A percentile compares a stretch with the other conserved stretches of the same genome.
Conservation (phyloP, 2,797 vertebrate genomes). For the Rousettus madagascariensis region DNA sequence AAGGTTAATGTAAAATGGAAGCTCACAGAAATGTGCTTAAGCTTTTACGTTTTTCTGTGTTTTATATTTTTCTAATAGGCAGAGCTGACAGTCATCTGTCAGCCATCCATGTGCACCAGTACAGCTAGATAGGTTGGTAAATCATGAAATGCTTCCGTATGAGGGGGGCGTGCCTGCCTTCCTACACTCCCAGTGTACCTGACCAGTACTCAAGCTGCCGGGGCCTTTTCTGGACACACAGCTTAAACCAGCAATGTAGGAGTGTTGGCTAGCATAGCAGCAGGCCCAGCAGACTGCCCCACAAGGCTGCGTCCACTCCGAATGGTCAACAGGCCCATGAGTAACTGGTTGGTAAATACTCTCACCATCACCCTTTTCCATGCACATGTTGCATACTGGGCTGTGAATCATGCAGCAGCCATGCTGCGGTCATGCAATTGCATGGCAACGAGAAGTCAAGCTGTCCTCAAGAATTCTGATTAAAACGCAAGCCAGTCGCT, state of each 20-base stretch:
- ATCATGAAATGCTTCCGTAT: not conserved
- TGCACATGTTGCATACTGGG: not conserved
- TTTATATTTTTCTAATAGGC: not conserved
- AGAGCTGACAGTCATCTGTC: too few species aligned
- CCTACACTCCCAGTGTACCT: too few species aligned
- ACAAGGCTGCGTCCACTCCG: not conserved
- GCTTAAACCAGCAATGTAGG: not conserved
- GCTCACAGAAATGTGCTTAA: not conserved
- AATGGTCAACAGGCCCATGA: fast-evolving
- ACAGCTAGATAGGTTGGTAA: not conserved
- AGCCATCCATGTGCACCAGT: not conserved
- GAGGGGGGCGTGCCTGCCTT: too few species aligned
- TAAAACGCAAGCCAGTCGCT: not conserved
- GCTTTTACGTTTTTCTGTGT: too few species aligned
- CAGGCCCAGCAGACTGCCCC: not conserved
- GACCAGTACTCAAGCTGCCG: not conserved
- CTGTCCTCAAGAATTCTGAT: not conserved
- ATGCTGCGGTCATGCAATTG: not conserved
- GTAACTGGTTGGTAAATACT: not conserved
- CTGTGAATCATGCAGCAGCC: not conserved
- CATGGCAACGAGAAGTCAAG: not conserved
- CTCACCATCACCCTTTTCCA: not conserved
- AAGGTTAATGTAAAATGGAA: not conserved
- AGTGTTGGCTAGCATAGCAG: not conserved
- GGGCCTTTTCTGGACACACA: not conserved